Percentiles rank a stretch among this genome's conserved stretches.
Conservation (phyloP, 2,797 vertebrate species). For the Sebastes kiyomatsui region DNA sequence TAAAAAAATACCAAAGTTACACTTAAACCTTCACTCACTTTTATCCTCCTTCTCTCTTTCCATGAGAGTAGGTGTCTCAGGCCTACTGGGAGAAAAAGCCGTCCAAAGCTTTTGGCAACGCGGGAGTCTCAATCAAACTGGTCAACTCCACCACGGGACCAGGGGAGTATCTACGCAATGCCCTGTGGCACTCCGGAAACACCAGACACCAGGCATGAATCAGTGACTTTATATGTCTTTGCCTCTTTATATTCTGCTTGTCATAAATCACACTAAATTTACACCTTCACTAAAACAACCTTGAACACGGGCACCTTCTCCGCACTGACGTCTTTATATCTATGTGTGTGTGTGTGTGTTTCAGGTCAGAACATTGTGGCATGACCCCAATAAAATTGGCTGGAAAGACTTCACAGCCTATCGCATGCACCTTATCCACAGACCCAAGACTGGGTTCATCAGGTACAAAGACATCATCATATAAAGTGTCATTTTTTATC, state of each 20-base stretch:
- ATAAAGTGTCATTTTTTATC: neutral
- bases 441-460: slow-evolving; percentile 96
- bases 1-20: no score
- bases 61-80: slow-evolving; percentile 93
- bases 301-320: neutral
- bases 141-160: slow-evolving; percentile 95
- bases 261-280: neutral
- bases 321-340: neutral
- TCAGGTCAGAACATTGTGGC: slow-evolving; percentile 96
- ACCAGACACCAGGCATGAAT: slow-evolving; percentile 89
- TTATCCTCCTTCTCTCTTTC: neutral
- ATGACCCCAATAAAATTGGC: slow-evolving; percentile 94
- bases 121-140: slow-evolving; percentile 95
- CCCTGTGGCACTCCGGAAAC: slow-evolving; percentile 97
- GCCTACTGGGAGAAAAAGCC: slow-evolving; percentile 97
- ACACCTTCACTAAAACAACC: neutral
- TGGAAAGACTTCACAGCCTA: slow-evolving; percentile 98
- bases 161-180: slow-evolving; percentile 93
- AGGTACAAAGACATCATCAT: slow-evolving; percentile 79
- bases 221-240: neutral
- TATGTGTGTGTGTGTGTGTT: slow-evolving; percentile 9
- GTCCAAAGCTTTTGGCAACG: slow-evolving; percentile 91
- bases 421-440: slow-evolving; percentile 94
- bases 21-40: neutral
- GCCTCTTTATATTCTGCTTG: neutral